These are phyloP conservation scores for Macaca mulatta DNA, from an alignment of 2,113 vertebrate genomes.

Conservation along the genomic window DNA sequence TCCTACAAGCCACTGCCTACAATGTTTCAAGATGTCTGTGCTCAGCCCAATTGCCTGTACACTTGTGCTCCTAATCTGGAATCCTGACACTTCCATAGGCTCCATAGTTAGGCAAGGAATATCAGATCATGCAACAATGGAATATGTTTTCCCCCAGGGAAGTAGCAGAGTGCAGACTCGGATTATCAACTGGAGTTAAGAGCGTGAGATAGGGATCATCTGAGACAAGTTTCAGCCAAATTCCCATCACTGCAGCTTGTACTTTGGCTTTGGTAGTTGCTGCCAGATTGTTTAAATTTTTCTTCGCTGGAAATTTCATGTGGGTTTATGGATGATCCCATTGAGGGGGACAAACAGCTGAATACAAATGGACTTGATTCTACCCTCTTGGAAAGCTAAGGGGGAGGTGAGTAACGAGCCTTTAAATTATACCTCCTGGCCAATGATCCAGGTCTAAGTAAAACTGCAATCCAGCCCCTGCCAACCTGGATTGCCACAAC, in stretches of 20 bases:
- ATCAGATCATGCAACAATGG: too few species aligned
- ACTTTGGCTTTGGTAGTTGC: neutral
- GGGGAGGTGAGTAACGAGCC: constrained; percentile 61
- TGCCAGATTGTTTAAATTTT: constrained; percentile 68
- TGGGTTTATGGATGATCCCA: constrained; percentile 12
- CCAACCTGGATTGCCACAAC: neutral
- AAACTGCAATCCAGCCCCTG: constrained; percentile 65
- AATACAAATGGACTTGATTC: constrained; percentile 61
- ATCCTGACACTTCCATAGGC: neutral
- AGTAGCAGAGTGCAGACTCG: neutral
- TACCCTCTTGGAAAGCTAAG: neutral
- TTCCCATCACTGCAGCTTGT: constrained; percentile 36
- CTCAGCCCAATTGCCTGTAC: neutral
- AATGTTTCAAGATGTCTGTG: rapidly evolving
- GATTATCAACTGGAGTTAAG: neutral
- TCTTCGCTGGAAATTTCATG: constrained; percentile 49
- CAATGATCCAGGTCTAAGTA: constrained; percentile 44
- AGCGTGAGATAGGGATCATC: neutral
- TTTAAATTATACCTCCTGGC: constrained; percentile 70
- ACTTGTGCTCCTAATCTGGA: neutral
- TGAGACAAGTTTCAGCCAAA: constrained; percentile 22
- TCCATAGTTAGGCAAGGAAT: neutral
- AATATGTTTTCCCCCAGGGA: neutral
- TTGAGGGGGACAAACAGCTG: constrained; percentile 63
- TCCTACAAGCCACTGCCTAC: rapidly evolving